Evolutionary conservation across 2,113 vertebrate species (phyloP).

Genomic region (Panurus biarmicus): DNA sequence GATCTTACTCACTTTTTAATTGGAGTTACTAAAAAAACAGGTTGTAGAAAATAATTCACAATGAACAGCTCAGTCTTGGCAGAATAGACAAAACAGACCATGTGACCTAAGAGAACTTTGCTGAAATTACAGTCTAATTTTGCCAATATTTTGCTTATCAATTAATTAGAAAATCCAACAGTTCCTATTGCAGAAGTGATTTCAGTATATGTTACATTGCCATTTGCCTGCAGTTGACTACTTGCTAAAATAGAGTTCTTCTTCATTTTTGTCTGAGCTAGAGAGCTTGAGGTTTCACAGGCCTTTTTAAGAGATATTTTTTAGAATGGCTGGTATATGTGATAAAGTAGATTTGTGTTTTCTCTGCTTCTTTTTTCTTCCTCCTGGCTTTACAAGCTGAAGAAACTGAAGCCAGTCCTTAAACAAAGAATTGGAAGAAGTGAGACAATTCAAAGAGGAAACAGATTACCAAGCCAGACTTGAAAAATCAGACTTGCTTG

Average conservation of each 20-base stretch:
- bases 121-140: slow-evolving; percentile 10
- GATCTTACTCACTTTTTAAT: background rate
- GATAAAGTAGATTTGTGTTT: background rate
- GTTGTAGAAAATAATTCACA: background rate
- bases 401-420: background rate
- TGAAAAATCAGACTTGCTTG: background rate
- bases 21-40: background rate
- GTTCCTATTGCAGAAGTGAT: background rate
- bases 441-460: background rate
- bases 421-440: background rate
- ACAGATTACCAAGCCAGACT: background rate
- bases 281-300: background rate
- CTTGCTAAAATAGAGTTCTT: background rate
- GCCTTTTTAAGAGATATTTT: background rate
- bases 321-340: background rate
- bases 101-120: background rate
- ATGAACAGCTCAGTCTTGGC: background rate
- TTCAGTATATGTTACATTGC: background rate
- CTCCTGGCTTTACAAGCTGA: background rate
- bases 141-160: slow-evolving; percentile 4
- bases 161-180: slow-evolving; percentile 1
- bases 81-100: background rate
- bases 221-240: background rate
- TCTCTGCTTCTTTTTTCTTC: background rate
- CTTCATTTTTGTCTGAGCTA: background rate